phyloP scores from a whole-genome alignment of 2,797 vertebrate species.

The Sebastes alutus region DNA sequence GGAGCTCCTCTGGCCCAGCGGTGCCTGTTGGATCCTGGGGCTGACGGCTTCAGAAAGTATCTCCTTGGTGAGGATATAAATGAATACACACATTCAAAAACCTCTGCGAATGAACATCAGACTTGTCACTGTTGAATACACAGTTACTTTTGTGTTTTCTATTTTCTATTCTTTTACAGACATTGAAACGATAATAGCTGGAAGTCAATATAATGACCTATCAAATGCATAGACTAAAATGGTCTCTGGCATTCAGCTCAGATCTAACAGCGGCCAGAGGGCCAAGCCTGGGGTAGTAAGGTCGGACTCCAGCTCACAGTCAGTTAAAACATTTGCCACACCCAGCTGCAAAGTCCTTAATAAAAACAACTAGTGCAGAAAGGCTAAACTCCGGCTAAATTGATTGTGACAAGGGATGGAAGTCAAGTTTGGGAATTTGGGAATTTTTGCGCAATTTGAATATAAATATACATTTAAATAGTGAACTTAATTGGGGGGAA shows the following conservation, averaged over 20 bases:
- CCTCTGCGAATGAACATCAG: neutral
- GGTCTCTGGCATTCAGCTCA: neutral
- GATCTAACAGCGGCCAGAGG: neutral
- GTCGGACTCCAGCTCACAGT: neutral
- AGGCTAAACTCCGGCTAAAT: neutral
- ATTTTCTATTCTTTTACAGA: neutral
- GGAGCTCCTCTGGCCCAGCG: constrained; percentile 59
- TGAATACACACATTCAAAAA: neutral
- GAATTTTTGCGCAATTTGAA: neutral
- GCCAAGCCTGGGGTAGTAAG: neutral
- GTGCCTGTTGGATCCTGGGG: constrained; percentile 78
- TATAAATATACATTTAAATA: too few relatives aligned
- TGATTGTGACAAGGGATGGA: neutral
- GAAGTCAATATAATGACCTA: neutral
- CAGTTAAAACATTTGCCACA: neutral
- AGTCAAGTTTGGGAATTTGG: neutral
- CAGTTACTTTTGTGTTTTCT: neutral
- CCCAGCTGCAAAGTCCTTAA: neutral
- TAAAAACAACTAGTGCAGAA: neutral
- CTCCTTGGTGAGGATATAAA: constrained; percentile 64
- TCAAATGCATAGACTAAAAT: neutral
- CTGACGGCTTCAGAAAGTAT: constrained; percentile 28
- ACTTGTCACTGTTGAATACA: neutral
- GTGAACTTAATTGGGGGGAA: too few relatives aligned
- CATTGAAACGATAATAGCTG: neutral